phyloP scores from a whole-genome alignment of 2,797 vertebrate species.

The Sciaenops ocellatus region DNA sequence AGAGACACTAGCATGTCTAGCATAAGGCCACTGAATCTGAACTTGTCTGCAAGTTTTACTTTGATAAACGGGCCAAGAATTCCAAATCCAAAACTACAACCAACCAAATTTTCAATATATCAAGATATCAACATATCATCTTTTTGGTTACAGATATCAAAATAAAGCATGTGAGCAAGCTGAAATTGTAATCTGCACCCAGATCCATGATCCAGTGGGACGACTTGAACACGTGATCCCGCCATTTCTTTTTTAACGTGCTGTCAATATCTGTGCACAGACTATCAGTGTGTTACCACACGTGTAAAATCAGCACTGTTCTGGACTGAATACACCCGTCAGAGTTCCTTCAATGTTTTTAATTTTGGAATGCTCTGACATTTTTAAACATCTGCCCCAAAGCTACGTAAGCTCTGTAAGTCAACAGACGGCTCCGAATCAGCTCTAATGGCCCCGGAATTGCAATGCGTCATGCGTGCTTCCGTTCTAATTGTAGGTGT shows the following conservation, averaged over 20 bases:
- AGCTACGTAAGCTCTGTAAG: neutral
- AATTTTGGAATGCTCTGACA: neutral
- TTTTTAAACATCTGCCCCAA: slow-evolving; percentile 6
- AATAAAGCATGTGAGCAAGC: too few relatives aligned
- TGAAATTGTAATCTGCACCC: too few relatives aligned
- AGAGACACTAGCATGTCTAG: neutral
- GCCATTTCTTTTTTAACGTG: too few relatives aligned
- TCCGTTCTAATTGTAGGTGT: slow-evolving; percentile 18
- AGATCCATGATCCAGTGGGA: too few relatives aligned
- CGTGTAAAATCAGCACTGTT: neutral
- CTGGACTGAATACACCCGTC: neutral
- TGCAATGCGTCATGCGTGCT: neutral
- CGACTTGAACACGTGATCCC: too few relatives aligned
- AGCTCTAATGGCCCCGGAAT: neutral
- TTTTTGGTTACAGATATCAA: too few relatives aligned
- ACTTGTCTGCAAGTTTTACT: neutral
- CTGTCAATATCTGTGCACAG: too few relatives aligned
- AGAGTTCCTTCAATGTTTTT: slow-evolving; percentile 5
- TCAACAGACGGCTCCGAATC: neutral
- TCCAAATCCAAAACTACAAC: too few relatives aligned
- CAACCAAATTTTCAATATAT: too few relatives aligned
- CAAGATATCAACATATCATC: too few relatives aligned
- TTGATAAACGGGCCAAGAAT: too few relatives aligned
- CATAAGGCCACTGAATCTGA: neutral
- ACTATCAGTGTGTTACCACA: neutral